Base-by-base conservation (phyloP, 2,888 invertebrate genomes). In the Phymatocera aterrima region DNA sequence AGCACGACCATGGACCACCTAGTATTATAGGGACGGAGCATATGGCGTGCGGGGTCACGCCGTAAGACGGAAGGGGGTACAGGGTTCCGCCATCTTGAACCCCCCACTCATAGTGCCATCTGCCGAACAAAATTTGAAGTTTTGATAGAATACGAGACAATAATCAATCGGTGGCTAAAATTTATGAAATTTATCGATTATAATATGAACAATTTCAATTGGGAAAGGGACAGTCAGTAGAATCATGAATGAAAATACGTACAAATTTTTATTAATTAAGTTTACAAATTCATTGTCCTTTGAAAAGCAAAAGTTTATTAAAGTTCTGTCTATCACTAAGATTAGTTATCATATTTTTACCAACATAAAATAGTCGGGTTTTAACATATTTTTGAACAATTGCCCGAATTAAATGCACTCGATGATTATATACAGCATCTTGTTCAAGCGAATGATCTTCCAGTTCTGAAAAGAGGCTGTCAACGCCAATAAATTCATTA, bases 171-270 rank as follows among this genome's bases (percentile, higher is more conserved):
- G n/a, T n/a, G n/a, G n/a, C n/a, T n/a, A n/a, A n/a, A n/a, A n/a
- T n/a, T n/a, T n/a, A n/a, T n/a, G n/a, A n/a, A n/a, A n/a, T n/a
- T n/a, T 81, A 78, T 51, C 18, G 57, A n/a, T 51, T 51, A 28
- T 81, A 0, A 46, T 80, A 37, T 2, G 46, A 61, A 79, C 77
- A 68, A 60, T 79, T 60, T 18, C 65, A n/a, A 60, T 78, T 51
- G 54, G 54, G 54, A n/a, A 54, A 54, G 54, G 54, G 54, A 54
- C 24, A 54, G 21, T 54, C 54, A 54, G 18, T 54, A 54, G 54
- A 24, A 54, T 54, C 54, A 54, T 24, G 54, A n/a, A n/a, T n/a
- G n/a, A n/a, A n/a, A n/a, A 54, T 57, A 57, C 28, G 57, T 57
- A 57, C 57, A 21, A 4, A 57, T 57, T 57, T 57, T 57, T 24